These are phyloP conservation scores for Ditylenchus weischeri DNA, from an alignment of 2,888 invertebrate genomes.

Conservation along the genomic window DNA sequence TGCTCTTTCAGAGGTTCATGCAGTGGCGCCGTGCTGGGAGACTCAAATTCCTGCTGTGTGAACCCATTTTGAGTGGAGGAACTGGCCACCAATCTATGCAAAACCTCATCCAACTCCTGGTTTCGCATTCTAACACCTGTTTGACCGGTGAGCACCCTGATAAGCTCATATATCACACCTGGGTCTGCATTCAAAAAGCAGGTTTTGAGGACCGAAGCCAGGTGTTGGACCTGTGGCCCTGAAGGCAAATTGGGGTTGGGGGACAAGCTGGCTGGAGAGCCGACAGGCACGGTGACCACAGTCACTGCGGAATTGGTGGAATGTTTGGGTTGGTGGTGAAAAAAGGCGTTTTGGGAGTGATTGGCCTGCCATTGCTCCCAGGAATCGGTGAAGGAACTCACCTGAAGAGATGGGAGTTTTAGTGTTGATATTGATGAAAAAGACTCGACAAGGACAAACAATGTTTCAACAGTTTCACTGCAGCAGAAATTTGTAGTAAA, in stretches of 20 bases:
- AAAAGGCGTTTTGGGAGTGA: background rate
- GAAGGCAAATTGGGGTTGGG: background rate
- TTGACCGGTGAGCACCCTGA: background rate
- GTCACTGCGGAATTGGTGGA: slow-evolving; percentile 4
- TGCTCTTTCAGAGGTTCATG: too few relatives aligned
- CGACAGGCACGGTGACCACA: background rate
- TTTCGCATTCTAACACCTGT: background rate
- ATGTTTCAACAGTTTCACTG: too few relatives aligned
- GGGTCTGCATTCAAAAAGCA: slow-evolving; percentile 1
- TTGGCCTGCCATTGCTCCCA: background rate
- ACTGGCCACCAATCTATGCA: background rate
- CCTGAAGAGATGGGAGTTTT: too few relatives aligned
- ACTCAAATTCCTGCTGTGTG: background rate
- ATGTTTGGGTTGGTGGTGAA: background rate
- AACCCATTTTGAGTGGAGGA: background rate
- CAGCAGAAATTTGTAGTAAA: too few relatives aligned
- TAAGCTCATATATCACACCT: background rate
- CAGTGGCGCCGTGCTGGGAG: too few relatives aligned
- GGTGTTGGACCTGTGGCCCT: background rate
- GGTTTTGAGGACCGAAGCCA: background rate
- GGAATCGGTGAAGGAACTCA: too few relatives aligned
- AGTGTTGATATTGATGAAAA: background rate
- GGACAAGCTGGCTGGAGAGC: background rate
- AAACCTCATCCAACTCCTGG: background rate
- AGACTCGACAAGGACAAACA: background rate